These are phyloP conservation scores for Typhlichthys subterraneus DNA, from an alignment of 2,797 vertebrate genomes.

Conservation along the genomic window DNA sequence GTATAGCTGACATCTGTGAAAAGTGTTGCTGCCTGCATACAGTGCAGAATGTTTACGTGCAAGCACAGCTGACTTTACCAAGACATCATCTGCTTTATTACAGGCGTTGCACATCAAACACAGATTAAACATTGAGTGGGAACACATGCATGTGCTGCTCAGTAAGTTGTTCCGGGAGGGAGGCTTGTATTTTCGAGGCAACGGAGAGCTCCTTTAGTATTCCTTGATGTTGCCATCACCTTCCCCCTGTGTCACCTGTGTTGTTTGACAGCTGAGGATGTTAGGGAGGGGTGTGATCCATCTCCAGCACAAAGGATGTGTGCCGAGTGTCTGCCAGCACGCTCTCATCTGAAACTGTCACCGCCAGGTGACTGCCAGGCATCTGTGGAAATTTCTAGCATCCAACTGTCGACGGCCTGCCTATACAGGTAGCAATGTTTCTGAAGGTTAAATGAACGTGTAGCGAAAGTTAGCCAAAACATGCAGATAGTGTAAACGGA, in stretches of 20 bases:
- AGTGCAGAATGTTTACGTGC: too few species aligned
- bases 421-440: background rate
- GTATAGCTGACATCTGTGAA: too few species aligned
- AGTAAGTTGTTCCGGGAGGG: background rate
- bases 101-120: background rate
- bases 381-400: background rate
- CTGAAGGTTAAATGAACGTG: background rate
- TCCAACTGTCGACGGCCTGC: background rate
- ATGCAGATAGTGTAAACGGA: too few species aligned
- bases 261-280: slow-evolving; percentile 14
- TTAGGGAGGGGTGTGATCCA: background rate
- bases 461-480: too few species aligned
- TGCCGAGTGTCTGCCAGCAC: background rate
- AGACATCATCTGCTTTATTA: background rate
- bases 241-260: slow-evolving; percentile 1
- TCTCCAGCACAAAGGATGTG: background rate
- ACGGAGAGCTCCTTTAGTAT: too few species aligned
- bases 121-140: background rate
- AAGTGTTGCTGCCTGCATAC: too few species aligned
- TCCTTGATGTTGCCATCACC: background rate
- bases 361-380: background rate
- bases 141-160: background rate
- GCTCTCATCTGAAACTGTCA: slow-evolving; percentile 1
- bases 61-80: too few species aligned
- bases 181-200: too few species aligned